Percentiles rank a stretch among this genome's conserved stretches.
Evolutionary conservation across 2,888 invertebrate genomes (phyloP).

Genomic region (Chaetoderma sp.): DNA sequence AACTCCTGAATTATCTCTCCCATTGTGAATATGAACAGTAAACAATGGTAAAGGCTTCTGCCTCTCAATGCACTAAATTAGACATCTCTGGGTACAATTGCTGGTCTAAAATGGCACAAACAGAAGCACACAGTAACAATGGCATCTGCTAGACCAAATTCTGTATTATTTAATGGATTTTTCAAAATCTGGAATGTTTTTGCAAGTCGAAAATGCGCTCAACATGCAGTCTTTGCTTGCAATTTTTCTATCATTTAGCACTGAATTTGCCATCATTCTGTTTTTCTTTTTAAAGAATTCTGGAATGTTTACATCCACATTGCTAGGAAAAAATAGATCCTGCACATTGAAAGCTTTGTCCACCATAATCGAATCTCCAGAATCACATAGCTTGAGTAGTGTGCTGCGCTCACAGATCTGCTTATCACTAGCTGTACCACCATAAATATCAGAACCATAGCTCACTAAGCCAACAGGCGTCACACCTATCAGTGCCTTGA

Average conservation of each 20-base stretch:
- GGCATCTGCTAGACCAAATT: slow-evolving; percentile 23
- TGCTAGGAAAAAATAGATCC: slow-evolving; percentile 31
- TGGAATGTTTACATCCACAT: slow-evolving; percentile 37
- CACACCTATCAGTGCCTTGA: slow-evolving; percentile 23
- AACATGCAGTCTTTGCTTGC: slow-evolving; percentile 39
- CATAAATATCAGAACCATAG: slow-evolving; percentile 22
- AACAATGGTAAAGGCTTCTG: too few relatives aligned
- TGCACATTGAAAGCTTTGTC: slow-evolving; percentile 36
- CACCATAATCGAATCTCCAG: slow-evolving; percentile 32
- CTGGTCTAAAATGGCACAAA: slow-evolving; percentile 28
- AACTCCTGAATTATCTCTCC: too few relatives aligned
- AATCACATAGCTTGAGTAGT: slow-evolving; percentile 24
- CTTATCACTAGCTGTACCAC: slow-evolving; percentile 36
- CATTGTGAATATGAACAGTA: too few relatives aligned
- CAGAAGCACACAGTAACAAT: slow-evolving; percentile 33
- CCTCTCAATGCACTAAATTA: too few relatives aligned
- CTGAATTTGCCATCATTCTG: slow-evolving; percentile 22
- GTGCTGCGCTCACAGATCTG: slow-evolving; percentile 35
- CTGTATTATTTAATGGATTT: slow-evolving; percentile 25
- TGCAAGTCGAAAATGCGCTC: slow-evolving; percentile 38
- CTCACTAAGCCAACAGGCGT: slow-evolving; percentile 18
- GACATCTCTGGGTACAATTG: slow-evolving; percentile 7
- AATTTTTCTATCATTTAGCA: slow-evolving; percentile 33
- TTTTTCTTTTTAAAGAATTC: slow-evolving; percentile 40
- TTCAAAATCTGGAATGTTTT: slow-evolving; percentile 37